Conservation (phyloP, 2,797 vertebrate genomes). For the Chelmon rostratus region DNA sequence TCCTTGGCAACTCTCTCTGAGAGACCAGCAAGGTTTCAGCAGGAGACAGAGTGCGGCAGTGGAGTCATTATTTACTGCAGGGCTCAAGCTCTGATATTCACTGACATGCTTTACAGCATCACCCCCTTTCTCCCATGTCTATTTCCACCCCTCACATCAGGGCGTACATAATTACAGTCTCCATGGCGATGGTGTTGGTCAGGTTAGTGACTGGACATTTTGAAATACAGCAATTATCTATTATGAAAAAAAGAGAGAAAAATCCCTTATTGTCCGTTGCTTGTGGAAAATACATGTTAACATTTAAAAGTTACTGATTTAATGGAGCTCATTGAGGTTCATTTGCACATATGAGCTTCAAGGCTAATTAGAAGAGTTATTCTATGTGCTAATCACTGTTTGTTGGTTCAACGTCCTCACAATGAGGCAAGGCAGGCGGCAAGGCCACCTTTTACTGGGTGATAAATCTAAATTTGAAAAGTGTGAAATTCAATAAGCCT, state of each 20-base stretch:
- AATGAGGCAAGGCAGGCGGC: slow-evolving; percentile 66
- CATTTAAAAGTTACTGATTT: slow-evolving; percentile 12
- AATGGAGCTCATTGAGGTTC: slow-evolving; percentile 20
- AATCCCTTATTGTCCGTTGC: slow-evolving; percentile 30
- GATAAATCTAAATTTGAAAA: slow-evolving; percentile 84
- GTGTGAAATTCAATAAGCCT: slow-evolving; percentile 80
- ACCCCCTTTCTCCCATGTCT: slow-evolving; percentile 68
- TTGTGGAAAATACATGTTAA: slow-evolving; percentile 27
- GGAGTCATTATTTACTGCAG: slow-evolving; percentile 85
- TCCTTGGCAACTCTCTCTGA: slow-evolving; percentile 84
- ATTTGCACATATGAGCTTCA: slow-evolving; percentile 55
- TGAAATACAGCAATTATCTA: slow-evolving; percentile 70
- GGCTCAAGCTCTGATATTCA: slow-evolving; percentile 81
- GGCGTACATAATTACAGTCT: slow-evolving; percentile 83
- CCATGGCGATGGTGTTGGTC: slow-evolving; percentile 80
- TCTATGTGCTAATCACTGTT: slow-evolving; percentile 72
- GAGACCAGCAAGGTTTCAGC: slow-evolving; percentile 76
- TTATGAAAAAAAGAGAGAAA: slow-evolving; percentile 40
- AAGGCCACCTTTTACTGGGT: slow-evolving; percentile 72
- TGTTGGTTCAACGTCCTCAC: slow-evolving; percentile 71
- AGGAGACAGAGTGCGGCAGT: slow-evolving; percentile 76
- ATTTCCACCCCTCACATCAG: slow-evolving; percentile 78
- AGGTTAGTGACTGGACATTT: slow-evolving; percentile 73
- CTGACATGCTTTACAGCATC: slow-evolving; percentile 74
- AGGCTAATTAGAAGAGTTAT: slow-evolving; percentile 75